Evolutionary conservation across 2,113 vertebrate species (phyloP).

Genomic region (Aptenodytes forsteri): DNA sequence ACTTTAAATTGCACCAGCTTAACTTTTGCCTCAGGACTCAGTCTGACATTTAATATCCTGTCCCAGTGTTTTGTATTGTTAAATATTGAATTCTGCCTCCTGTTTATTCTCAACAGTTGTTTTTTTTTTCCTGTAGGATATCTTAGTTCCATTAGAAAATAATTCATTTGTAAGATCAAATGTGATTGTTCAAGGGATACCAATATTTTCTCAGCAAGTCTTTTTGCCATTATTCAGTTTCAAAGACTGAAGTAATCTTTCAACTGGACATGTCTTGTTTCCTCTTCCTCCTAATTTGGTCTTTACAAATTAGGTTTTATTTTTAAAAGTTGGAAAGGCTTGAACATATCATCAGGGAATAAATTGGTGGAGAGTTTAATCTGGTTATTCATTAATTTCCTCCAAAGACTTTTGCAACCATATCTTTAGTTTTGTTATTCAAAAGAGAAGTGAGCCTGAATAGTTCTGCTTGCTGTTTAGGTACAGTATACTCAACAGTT

Average conservation of each 20-base stretch:
- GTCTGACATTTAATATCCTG: slow-evolving; percentile 18
- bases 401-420: neutral
- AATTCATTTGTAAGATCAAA: slow-evolving; percentile 38
- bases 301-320: neutral
- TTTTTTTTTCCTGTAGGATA: neutral
- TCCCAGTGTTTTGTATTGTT: neutral
- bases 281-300: neutral
- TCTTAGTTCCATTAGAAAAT: neutral
- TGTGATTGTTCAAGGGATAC: neutral
- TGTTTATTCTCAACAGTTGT: neutral
- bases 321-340: slow-evolving; percentile 2
- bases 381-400: neutral
- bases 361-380: neutral
- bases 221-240: slow-evolving; percentile 26
- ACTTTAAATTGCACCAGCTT: neutral
- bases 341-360: neutral
- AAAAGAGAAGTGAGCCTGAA: neutral
- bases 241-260: slow-evolving; percentile 28
- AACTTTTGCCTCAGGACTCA: neutral
- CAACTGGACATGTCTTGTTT: neutral
- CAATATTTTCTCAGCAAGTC: neutral
- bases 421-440: neutral
- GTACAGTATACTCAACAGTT: neutral
- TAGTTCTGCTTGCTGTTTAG: neutral
- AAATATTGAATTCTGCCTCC: slow-evolving; percentile 2